Evolutionary conservation across 2,113 vertebrate species (phyloP).

Genomic region (Haliaeetus leucogaster): DNA sequence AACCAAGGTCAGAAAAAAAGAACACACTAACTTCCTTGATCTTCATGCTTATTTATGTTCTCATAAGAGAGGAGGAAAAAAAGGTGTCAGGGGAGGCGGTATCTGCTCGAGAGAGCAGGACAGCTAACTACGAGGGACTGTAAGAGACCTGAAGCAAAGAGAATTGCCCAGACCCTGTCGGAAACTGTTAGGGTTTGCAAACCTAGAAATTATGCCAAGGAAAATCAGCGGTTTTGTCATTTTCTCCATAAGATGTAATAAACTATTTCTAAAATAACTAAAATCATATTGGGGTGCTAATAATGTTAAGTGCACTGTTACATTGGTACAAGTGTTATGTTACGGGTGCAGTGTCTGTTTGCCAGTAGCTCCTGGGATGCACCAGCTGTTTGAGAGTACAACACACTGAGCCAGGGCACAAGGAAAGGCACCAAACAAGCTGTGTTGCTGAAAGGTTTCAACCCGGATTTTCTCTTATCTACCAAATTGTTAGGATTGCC

Average conservation of each 20-base stretch:
- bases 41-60: background rate
- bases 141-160: background rate
- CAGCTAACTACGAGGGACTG: background rate
- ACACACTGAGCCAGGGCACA: background rate
- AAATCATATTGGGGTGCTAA: background rate
- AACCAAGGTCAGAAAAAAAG: background rate
- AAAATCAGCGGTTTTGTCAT: background rate
- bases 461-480: background rate
- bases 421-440: background rate
- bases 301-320: accelerated
- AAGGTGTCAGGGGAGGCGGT: accelerated
- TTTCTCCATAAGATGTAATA: background rate
- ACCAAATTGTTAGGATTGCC: background rate
- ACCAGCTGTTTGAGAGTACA: background rate
- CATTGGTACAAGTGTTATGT: too few species aligned
- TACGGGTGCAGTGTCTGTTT: background rate
- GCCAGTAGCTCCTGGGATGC: background rate
- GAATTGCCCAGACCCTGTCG: background rate
- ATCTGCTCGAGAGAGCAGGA: background rate
- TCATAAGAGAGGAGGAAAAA: background rate
- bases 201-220: background rate
- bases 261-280: background rate
- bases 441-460: background rate
- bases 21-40: background rate
- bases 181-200: background rate